Evolutionary conservation across 2,797 vertebrate species (phyloP), one percentile per base, ranked within the genome.

Genomic region (Hydrocynus forskahlii): DNA sequence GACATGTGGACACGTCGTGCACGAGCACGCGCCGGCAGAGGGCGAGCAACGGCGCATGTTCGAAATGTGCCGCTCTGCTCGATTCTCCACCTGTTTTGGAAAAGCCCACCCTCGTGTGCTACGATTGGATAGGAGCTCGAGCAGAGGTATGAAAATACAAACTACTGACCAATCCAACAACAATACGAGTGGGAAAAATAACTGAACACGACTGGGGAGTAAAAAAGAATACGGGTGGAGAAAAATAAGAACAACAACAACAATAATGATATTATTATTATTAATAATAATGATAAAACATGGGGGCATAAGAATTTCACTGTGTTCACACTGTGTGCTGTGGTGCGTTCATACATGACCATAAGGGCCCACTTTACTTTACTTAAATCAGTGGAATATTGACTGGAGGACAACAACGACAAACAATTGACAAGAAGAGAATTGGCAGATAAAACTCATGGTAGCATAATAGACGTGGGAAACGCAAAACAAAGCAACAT

Each of bases 1-100:
- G 35, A 35, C 45, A 64, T 29, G 71, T 62, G 57, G 69, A 79
- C 81, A 55, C 63, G 62, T 57, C 52, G 45, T 17, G 69, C 25
- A 73, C 67, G 38, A 59, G 60, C 67, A 83, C 64, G 74, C 60
- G 54, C 86, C 86, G 71, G 86, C 76, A 88, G 87, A 85, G 87
- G 87, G 87, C 87, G 85, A 84, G 21, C 81, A 66, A 59, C 78
- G 73, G 66, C 35, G 59, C 50, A 52, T 67, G 40, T 17, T 55
- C 66, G 21, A 13, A 59, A 81, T 81, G 19, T 13, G 5, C 40
- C 63, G 17, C 64, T 55, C 72, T 21, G 64, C 23, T 78, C 54
- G 59, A 54, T 79, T 69, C 63, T 64, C 81, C 23, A 57, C 74
- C 52, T 69, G 50, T 64, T 38, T 64, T 1, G 14, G 29, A 35